These are phyloP conservation scores for Lasioglossum marginatum DNA, from an alignment of 2,888 invertebrate species.

Conservation along the genomic window DNA sequence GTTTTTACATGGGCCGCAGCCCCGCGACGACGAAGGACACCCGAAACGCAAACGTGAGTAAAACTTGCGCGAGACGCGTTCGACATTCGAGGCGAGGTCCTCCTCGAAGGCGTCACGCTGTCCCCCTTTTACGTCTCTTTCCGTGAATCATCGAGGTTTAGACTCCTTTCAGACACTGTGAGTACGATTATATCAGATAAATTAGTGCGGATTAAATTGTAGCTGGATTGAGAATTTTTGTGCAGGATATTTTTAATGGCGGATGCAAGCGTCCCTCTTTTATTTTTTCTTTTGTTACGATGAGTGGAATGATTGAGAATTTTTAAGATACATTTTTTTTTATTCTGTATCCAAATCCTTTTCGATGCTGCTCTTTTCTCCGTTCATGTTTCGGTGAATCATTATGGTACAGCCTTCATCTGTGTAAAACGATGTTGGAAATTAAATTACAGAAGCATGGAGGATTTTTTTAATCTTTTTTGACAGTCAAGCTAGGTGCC, in stretches of 20 bases:
- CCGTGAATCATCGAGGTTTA: neutral
- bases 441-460: neutral
- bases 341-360: neutral
- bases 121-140: neutral
- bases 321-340: neutral
- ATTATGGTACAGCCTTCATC: neutral
- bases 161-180: neutral
- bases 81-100: conserved; percentile 6
- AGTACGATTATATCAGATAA: neutral
- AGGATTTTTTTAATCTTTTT: neutral
- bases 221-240: neutral
- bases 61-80: neutral
- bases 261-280: neutral
- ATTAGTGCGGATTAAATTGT: neutral
- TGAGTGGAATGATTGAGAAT: neutral
- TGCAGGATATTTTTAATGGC: neutral
- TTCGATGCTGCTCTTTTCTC: neutral
- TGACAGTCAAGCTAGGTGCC: neutral
- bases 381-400: neutral
- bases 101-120: neutral
- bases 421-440: neutral
- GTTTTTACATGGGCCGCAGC: conserved; percentile 6
- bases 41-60: conserved; percentile 40
- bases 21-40: neutral
- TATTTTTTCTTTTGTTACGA: neutral